These are phyloP conservation scores for Conopomorpha cramerella DNA, from an alignment of 1,140 invertebrate genomes.

Conservation along the genomic window DNA sequence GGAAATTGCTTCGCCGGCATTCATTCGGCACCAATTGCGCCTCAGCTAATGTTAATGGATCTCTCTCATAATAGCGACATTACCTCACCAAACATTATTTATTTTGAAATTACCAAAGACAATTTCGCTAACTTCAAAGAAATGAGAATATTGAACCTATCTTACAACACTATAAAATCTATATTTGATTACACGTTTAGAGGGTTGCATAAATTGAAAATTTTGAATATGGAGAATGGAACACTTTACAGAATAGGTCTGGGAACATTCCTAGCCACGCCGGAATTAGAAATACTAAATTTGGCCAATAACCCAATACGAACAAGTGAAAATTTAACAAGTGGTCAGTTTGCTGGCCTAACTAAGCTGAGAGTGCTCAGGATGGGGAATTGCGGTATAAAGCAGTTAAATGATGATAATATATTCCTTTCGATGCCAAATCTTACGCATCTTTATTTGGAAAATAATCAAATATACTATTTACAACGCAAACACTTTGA, in stretches of 20 bases:
- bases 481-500: conserved; percentile 42
- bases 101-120: conserved; percentile 45
- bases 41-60: conserved; percentile 50
- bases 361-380: conserved; percentile 50
- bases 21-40: conserved; percentile 42
- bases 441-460: conserved; percentile 52
- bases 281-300: conserved; percentile 51
- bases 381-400: conserved; percentile 54
- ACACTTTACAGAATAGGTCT: conserved; percentile 50
- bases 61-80: conserved; percentile 51
- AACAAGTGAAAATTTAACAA: conserved; percentile 31
- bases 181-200: conserved; percentile 50
- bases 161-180: conserved; percentile 51
- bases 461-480: conserved; percentile 49
- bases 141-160: conserved; percentile 41
- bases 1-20: conserved; percentile 54
- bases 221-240: conserved; percentile 55
- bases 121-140: conserved; percentile 26
- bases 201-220: conserved; percentile 44
- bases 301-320: conserved; percentile 58
- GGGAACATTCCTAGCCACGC: conserved; percentile 39
- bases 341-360: conserved; percentile 49
- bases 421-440: conserved; percentile 56
- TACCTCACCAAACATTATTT: conserved; percentile 31
- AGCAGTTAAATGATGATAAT: conserved; percentile 41